Evolutionary conservation across 2,888 invertebrate genomes (phyloP).

Genomic region (Cynaeus angustus): DNA sequence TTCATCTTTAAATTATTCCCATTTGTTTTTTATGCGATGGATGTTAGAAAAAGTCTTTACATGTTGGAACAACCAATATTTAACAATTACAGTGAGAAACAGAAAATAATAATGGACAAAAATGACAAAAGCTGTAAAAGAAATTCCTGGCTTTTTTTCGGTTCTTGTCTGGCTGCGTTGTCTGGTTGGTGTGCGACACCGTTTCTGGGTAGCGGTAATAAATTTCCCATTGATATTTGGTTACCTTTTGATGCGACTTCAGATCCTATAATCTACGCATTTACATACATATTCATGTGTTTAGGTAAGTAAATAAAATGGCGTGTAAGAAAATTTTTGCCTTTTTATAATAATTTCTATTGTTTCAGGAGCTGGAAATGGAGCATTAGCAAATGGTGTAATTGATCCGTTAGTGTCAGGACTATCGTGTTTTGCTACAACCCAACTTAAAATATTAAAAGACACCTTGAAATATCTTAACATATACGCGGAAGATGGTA

Average conservation of each 20-base stretch:
- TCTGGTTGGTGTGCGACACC: conserved; percentile 4
- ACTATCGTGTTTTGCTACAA: conserved; percentile 13
- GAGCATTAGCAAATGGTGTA: conserved; percentile 2
- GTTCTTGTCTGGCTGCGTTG: conserved; percentile 9
- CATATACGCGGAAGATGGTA: conserved; percentile 4
- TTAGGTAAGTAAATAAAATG: conserved; percentile 3
- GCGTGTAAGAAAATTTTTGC: background rate
- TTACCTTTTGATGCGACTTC: conserved; percentile 24
- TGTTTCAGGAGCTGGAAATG: conserved; percentile 16
- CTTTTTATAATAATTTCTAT: background rate
- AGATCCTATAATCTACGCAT: background rate
- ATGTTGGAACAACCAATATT: conserved; percentile 2
- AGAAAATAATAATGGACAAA: conserved; percentile 10
- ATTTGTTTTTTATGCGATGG: conserved; percentile 5
- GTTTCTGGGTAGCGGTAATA: background rate
- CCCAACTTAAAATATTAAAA: conserved; percentile 27
- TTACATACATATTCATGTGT: conserved; percentile 5
- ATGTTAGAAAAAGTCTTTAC: conserved; percentile 1
- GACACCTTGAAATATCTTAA: conserved; percentile 23
- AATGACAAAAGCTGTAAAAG: background rate
- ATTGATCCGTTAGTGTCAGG: conserved; percentile 30
- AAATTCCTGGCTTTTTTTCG: conserved; percentile 10
- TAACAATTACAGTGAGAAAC: background rate
- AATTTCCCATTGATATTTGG: conserved; percentile 26
- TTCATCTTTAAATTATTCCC: conserved; percentile 16